Evolutionary conservation across 92 coral and sea anemone genomes (phyloP), one percentile per base, ranked within the genome.

Genomic region (Virgularia gustaviana): DNA sequence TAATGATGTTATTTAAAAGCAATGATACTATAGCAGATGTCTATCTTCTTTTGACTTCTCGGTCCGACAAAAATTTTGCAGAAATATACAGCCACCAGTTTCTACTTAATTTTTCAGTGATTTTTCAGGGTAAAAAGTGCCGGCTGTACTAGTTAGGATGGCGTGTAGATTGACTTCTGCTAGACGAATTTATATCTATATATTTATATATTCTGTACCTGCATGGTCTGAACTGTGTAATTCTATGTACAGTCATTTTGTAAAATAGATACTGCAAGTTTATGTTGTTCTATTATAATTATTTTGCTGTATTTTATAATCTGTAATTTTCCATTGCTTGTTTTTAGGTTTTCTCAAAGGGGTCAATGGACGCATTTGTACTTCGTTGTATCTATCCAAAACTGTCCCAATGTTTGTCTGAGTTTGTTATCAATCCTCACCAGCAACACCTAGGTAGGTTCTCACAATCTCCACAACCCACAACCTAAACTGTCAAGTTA

Each of bases 401-500:
- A 70, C 52, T 92, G 43, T 89, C 96, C 8, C 94, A 84, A 72
- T 87, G 96, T 71, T 71, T 92, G 68, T 54, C 96, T 0, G 98
- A 92, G 72, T 92, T 92, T 75, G 90, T 89, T 10, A 92, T 92
- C 53, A 92, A 92, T 64, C 98, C 98, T 43, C 98, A 92, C 61
- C 98, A 92, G 58, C 98, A 92, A 70, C 98, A 92, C 63, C 72
- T 92, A 71, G 98, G 98, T 92, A 68, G n/a, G n/a, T n/a, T n/a
- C n/a, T n/a, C n/a, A 38, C 85, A 25, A 9, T 2, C 12, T 4
- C 39, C 23, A 24, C 9, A 9, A 16, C n/a, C 27, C 33, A 24
- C 18, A 12, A 28, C 45, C 1, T 36, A 20, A 22, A 23, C 13
- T 35, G 12, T 1, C 2, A 28, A 13, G n/a, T n/a, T n/a, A n/a